Conservation (phyloP, 2,113 vertebrate genomes). For the Pipa parva region DNA sequence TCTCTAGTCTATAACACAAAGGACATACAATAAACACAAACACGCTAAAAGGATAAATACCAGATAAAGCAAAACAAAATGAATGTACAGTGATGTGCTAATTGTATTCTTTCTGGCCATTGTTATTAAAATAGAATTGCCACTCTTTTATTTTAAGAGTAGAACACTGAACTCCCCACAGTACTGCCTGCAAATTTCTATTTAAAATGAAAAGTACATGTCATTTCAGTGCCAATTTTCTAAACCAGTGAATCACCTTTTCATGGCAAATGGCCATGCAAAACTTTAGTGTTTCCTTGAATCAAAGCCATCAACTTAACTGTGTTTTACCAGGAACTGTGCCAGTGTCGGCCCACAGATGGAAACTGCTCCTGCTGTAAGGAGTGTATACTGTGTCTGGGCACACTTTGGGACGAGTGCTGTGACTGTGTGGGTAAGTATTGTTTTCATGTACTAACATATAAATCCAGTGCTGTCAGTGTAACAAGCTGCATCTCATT, state of each 20-base stretch:
- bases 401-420: constrained; percentile 95
- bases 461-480: too few species aligned
- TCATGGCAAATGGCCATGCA: not conserved
- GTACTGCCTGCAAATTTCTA: too few species aligned
- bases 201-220: not conserved
- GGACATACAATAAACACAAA: too few species aligned
- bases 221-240: not conserved
- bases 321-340: constrained; percentile 78
- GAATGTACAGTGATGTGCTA: not conserved
- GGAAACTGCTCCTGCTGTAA: constrained; percentile 98
- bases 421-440: constrained; percentile 96
- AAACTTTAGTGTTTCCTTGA: not conserved
- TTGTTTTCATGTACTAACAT: too few species aligned
- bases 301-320: not conserved
- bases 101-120: not conserved
- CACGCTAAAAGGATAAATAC: too few species aligned
- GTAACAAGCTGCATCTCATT: too few species aligned
- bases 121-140: not conserved
- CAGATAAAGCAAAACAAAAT: not conserved
- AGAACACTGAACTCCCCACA: too few species aligned
- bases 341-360: constrained; percentile 90
- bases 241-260: not conserved
- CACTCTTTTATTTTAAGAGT: too few species aligned
- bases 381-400: constrained; percentile 96
- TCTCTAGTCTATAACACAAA: too few species aligned